Percentiles rank a stretch among this genome's conserved stretches.
Evolutionary conservation across 1,140 invertebrate species (phyloP).

Genomic region (Drosophila bipectinata): DNA sequence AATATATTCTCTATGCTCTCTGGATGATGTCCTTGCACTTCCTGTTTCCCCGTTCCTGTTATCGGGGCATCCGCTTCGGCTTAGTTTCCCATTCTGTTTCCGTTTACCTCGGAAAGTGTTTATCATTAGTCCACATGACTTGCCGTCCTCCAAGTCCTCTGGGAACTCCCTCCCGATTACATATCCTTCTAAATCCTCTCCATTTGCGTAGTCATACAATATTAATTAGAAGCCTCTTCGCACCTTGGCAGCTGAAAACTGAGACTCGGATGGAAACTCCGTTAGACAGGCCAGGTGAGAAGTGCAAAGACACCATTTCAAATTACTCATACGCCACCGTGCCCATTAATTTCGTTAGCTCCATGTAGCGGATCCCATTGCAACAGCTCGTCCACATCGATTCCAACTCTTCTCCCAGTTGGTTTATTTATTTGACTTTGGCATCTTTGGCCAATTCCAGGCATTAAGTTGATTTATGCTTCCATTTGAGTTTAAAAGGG

Average conservation of each 20-base stretch:
- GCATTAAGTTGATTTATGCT: slow-evolving; percentile 22
- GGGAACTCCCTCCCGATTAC: background rate
- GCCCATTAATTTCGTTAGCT: slow-evolving; percentile 30
- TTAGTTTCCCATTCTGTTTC: slow-evolving; percentile 26
- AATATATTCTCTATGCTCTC: background rate
- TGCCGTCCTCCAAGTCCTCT: slow-evolving; percentile 21
- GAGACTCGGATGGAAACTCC: slow-evolving; percentile 8
- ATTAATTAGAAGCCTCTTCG: slow-evolving; percentile 44
- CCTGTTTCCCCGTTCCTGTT: slow-evolving; percentile 14
- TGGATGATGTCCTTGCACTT: slow-evolving; percentile 10
- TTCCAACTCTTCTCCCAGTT: background rate
- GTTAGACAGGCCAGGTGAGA: background rate
- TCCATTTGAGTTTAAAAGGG: slow-evolving; percentile 12
- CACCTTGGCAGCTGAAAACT: slow-evolving; percentile 33
- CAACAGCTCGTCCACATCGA: background rate
- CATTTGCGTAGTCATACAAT: slow-evolving; percentile 54
- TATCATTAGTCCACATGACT: slow-evolving; percentile 59
- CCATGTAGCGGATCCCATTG: background rate
- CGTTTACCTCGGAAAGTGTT: slow-evolving; percentile 29
- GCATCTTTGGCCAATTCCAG: slow-evolving; percentile 4
- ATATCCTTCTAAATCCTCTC: background rate
- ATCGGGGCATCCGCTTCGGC: slow-evolving; percentile 33
- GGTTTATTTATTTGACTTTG: slow-evolving; percentile 10
- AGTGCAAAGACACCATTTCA: background rate
- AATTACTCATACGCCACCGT: slow-evolving; percentile 31